Percentiles rank a stretch among this genome's conserved stretches.
These are phyloP conservation scores for Dallia pectoralis DNA, from an alignment of 2,797 vertebrate genomes.

Conservation along the genomic window DNA sequence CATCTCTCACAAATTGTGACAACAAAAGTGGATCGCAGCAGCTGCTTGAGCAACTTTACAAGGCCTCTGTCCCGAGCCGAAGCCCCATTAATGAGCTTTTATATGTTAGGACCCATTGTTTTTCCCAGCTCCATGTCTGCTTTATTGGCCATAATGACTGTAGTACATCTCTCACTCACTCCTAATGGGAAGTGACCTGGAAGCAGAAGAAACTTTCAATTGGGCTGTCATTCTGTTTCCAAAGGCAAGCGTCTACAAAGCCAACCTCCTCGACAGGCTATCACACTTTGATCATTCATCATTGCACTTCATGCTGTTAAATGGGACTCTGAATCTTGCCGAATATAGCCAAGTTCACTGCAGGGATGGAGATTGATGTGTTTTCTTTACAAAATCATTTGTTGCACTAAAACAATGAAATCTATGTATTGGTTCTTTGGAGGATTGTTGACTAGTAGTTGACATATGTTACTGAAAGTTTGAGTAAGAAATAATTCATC, in stretches of 20 bases:
- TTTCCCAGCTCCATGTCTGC: slow-evolving; percentile 35
- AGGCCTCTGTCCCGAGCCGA: neutral
- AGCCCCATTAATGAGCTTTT: slow-evolving; percentile 1
- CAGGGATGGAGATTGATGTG: neutral
- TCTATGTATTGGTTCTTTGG: no score
- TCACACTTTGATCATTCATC: neutral
- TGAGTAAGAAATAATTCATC: no score
- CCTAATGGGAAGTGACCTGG: slow-evolving; percentile 33
- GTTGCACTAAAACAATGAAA: no score
- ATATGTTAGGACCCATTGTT: slow-evolving; percentile 15
- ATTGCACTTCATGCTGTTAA: neutral
- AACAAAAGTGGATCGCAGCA: neutral
- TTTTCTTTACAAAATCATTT: no score
- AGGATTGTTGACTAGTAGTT: no score
- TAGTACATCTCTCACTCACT: slow-evolving; percentile 17
- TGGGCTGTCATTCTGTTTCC: slow-evolving; percentile 1
- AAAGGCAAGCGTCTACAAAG: neutral
- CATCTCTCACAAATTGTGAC: slow-evolving; percentile 32
- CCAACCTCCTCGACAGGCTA: neutral
- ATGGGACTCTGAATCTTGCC: neutral
- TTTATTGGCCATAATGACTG: slow-evolving; percentile 31
- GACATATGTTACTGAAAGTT: no score
- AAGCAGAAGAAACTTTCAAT: slow-evolving; percentile 20
- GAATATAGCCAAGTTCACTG: neutral
- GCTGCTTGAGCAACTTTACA: slow-evolving; percentile 2